Evolutionary conservation across 2,888 invertebrate genomes (phyloP), one percentile per base, ranked within the genome.

Genomic region (Thalpophila matura): DNA sequence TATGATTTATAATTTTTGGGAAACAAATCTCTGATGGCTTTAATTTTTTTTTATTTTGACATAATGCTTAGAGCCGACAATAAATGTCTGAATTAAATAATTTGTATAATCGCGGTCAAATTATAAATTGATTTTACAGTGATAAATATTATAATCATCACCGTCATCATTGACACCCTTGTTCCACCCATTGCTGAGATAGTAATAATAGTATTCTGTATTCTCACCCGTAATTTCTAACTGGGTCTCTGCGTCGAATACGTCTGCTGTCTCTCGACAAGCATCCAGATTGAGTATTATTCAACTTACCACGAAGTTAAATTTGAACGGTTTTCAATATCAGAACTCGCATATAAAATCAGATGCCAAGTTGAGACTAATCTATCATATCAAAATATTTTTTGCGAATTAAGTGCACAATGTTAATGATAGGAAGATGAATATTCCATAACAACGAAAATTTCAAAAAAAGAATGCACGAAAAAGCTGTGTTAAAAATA

Each of bases 1-100:
- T 43, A 24, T 61, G 26, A 56, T 29, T 61, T 68, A 57, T 46
- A 6, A 26, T 35, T 69, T 54, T 49, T 42, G 38, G 37, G 20
- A 46, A 57, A 46, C 37, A 51, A 60, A 62, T 60, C 50, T 72
- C 27, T 45, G 18, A 40, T 43, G 43, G 57, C 67, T 67, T 68
- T 67, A 53, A 33, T 20, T 33, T 20, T 27, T 40, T 59, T 27
- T 37, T 56, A 50, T 22, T 29, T 58, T 9, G 38, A 51, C 27
- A 42, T 42, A 24, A 58, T 22, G 51, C 42, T 42, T 65, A 40
- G 22, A 47, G 45, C 50, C n/a, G 47, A 61, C 33, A 57, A 22
- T 68, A 56, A 58, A 9, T 42, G 18, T 29, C 45, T 50, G 10
- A 35, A 37, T 26, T 10, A 24, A 53, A 33, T 57, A 26, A 51